Conservation (phyloP, 2,113 vertebrate genomes). For the Montifringilla adamsi region DNA sequence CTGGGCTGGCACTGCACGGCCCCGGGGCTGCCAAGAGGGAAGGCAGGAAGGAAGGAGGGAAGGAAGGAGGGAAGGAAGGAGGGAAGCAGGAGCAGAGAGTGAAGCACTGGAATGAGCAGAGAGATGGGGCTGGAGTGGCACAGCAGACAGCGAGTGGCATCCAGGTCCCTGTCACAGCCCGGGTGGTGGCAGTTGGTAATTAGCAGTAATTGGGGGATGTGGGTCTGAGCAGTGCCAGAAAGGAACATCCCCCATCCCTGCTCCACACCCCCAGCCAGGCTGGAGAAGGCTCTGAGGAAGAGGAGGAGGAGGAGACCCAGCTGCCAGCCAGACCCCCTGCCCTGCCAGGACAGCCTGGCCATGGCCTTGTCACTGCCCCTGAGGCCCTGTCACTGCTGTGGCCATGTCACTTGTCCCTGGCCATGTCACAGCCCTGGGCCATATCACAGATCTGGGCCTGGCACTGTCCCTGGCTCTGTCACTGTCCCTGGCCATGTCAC, state of each 20-base stretch:
- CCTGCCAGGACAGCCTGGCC: neutral
- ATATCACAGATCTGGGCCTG: neutral
- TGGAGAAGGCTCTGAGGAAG: neutral
- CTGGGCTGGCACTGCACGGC: neutral
- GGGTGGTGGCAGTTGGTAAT: rapidly evolving
- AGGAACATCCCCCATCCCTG: neutral
- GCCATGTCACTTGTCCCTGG: neutral
- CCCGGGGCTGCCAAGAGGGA: neutral
- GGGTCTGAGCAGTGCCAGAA: neutral
- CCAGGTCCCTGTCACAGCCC: rapidly evolving
- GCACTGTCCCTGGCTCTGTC: neutral
- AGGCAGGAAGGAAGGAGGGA: neutral
- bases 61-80: neutral
- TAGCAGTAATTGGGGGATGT: rapidly evolving
- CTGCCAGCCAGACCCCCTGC: neutral
- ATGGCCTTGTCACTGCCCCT: neutral
- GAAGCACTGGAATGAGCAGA: neutral
- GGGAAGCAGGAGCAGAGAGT: neutral
- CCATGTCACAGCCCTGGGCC: neutral
- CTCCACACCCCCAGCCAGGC: neutral
- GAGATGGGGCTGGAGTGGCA: neutral
- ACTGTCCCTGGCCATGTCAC: too few relatives aligned
- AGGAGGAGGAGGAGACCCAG: neutral
- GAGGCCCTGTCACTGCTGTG: too few relatives aligned
- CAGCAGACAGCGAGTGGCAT: neutral